These are phyloP conservation scores for Tuta absoluta DNA, from an alignment of 2,888 invertebrate species.

Conservation along the genomic window DNA sequence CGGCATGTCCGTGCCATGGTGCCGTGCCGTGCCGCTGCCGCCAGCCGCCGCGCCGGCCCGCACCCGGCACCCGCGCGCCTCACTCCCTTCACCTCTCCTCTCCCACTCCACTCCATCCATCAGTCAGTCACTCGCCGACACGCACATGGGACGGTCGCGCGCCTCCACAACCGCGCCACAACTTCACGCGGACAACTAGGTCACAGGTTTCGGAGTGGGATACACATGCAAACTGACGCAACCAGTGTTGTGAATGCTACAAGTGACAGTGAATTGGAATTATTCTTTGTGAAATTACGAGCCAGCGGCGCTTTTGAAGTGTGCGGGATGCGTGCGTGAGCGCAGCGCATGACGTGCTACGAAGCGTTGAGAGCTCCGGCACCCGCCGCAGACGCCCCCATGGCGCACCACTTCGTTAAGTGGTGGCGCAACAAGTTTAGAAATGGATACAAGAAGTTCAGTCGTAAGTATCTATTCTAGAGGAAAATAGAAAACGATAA, in stretches of 20 bases:
- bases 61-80: constrained; percentile 39
- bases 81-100: constrained; percentile 53
- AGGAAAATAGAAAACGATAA: not conserved
- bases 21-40: constrained; percentile 32
- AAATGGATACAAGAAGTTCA: constrained; percentile 87
- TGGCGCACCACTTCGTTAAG: constrained; percentile 88
- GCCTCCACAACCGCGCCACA: constrained; percentile 47
- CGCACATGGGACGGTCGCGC: constrained; percentile 60
- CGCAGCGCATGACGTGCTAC: constrained; percentile 82
- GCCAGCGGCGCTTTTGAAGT: constrained; percentile 77
- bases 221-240: constrained; percentile 50
- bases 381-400: constrained; percentile 82
- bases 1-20: constrained; percentile 12
- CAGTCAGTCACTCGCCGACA: constrained; percentile 74
- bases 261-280: constrained; percentile 62
- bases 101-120: constrained; percentile 54
- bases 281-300: constrained; percentile 58
- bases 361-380: constrained; percentile 80
- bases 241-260: constrained; percentile 63
- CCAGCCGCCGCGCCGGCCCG: constrained; percentile 38
- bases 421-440: constrained; percentile 89
- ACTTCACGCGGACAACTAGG: constrained; percentile 76
- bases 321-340: constrained; percentile 80
- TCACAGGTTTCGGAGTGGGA: constrained; percentile 64
- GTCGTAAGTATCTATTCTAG: constrained; percentile 77